phyloP scores from a whole-genome alignment of 2,797 vertebrate genomes.

The Ciconia nigra region DNA sequence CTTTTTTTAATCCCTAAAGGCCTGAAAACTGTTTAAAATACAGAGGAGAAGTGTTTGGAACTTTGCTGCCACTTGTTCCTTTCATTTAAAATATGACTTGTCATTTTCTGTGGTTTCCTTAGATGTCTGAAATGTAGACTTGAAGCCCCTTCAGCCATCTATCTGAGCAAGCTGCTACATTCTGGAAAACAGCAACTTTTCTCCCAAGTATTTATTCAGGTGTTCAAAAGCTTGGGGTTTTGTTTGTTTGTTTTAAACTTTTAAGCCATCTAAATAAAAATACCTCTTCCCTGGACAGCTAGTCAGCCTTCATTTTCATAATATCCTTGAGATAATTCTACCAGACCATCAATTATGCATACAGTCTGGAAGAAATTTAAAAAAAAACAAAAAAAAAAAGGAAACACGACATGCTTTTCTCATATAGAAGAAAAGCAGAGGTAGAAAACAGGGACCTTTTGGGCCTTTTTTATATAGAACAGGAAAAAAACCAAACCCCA shows the following conservation, averaged over 20 bases:
- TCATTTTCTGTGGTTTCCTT: neutral
- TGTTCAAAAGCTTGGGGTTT: neutral
- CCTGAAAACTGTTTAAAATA: neutral
- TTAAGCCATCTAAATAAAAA: neutral
- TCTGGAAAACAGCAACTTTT: neutral
- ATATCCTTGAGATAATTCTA: neutral
- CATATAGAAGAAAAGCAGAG: neutral
- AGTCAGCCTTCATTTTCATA: neutral
- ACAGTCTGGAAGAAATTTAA: neutral
- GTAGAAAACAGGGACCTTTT: neutral
- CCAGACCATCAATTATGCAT: neutral
- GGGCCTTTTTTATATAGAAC: neutral
- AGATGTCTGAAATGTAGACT: neutral
- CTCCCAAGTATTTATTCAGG: slow-evolving; percentile 14
- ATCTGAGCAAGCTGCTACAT: neutral
- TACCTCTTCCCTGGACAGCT: neutral
- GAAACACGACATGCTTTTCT: neutral
- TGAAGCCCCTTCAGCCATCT: neutral
- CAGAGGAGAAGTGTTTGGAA: neutral
- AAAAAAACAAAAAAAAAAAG: neutral
- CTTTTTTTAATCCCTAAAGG: neutral
- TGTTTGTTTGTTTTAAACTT: neutral
- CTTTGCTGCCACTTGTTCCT: neutral
- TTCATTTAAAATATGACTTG: neutral
- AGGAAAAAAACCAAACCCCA: accelerated